Percentiles rank a stretch among this genome's conserved stretches.
These are phyloP conservation scores for Denticeps clupeoides DNA, from an alignment of 2,797 vertebrate species.

Conservation along the genomic window DNA sequence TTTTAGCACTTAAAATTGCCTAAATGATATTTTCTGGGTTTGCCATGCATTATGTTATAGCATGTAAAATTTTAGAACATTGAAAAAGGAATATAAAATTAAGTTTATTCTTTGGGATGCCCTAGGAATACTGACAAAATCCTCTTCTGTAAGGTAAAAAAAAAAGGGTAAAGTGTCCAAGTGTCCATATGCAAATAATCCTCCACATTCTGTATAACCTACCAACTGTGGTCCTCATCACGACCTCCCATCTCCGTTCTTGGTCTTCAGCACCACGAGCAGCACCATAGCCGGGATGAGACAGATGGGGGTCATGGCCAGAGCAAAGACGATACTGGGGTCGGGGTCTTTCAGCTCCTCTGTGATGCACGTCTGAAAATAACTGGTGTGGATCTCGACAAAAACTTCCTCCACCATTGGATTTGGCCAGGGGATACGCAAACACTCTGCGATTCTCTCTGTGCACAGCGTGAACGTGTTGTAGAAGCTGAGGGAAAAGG, in stretches of 20 bases:
- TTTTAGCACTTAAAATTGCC: too few species aligned
- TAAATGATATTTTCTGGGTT: too few species aligned
- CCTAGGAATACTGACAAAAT: too few species aligned
- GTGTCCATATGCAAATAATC: too few species aligned
- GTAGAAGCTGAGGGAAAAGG: constrained; percentile 44
- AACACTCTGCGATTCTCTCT: constrained; percentile 50
- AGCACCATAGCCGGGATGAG: constrained; percentile 58
- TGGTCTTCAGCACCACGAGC: constrained; percentile 55
- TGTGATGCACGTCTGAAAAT: constrained; percentile 50
- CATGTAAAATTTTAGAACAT: too few species aligned
- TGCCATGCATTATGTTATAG: too few species aligned
- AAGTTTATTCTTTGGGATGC: too few species aligned
- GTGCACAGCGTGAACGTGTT: constrained; percentile 53
- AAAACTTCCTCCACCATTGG: constrained; percentile 45
- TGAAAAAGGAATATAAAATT: too few species aligned
- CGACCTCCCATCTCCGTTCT: constrained; percentile 56
- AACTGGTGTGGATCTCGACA: constrained; percentile 45
- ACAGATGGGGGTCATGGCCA: constrained; percentile 59
- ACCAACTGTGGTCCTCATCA: too few species aligned
- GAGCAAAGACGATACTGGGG: constrained; percentile 36
- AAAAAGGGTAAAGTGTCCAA: too few species aligned
- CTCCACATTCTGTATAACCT: too few species aligned
- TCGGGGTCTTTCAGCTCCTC: constrained; percentile 41
- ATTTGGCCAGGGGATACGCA: constrained; percentile 57
- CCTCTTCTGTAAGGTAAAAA: too few species aligned